phyloP scores from a whole-genome alignment of 2,888 invertebrate genomes.

The Eurois occulta region DNA sequence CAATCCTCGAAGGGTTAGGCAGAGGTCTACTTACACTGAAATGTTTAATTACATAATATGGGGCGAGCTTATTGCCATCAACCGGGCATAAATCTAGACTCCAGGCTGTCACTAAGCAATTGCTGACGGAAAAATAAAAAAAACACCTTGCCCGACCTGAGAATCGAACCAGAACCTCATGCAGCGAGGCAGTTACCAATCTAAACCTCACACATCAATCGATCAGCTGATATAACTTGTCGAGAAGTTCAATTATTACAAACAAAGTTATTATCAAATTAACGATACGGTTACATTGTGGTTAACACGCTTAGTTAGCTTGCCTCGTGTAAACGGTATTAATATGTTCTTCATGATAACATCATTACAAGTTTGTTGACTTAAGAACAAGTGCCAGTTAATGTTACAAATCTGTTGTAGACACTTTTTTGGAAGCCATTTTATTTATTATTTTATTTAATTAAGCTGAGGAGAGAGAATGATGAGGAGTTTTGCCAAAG shows the following conservation, averaged over 20 bases:
- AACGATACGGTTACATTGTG: constrained; percentile 4
- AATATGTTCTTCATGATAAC: constrained; percentile 31
- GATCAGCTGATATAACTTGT: not conserved
- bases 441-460: too few species aligned
- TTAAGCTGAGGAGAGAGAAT: too few species aligned
- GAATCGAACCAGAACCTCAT: not conserved
- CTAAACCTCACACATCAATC: not conserved
- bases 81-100: not conserved
- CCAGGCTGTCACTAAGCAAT: not conserved
- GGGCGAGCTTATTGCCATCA: not conserved
- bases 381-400: not conserved
- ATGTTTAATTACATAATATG: too few species aligned
- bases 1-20: too few species aligned
- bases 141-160: not conserved
- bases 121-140: not conserved
- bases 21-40: too few species aligned
- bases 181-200: not conserved
- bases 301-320: constrained; percentile 13
- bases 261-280: constrained; percentile 6
- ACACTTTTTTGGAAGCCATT: not conserved
- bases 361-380: constrained; percentile 10
- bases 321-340: constrained; percentile 26
- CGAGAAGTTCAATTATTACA: not conserved
- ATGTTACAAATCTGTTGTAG: not conserved
- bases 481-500: too few species aligned